Conservation (phyloP, 2,113 vertebrate species). For the Microcebus lehilahytsara region DNA sequence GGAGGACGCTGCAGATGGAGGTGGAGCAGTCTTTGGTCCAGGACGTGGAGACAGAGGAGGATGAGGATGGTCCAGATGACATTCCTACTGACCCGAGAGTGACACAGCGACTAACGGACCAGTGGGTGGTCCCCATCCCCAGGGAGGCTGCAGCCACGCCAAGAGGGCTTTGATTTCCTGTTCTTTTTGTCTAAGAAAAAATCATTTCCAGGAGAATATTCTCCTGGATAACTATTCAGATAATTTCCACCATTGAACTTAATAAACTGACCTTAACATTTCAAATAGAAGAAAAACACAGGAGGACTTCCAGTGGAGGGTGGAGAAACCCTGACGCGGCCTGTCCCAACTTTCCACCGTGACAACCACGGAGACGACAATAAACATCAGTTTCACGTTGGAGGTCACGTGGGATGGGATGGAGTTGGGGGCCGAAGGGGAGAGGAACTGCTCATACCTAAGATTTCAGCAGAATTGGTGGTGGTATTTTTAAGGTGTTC, state of each 20-base stretch:
- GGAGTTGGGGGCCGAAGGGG: no score
- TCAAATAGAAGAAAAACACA: not conserved
- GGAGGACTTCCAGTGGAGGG: not conserved
- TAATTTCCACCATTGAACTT: not conserved
- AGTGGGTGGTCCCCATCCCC: not conserved
- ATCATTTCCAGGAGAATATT: slow-evolving; percentile 57
- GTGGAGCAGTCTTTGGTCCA: not conserved
- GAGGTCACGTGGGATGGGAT: no score
- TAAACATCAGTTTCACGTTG: not conserved
- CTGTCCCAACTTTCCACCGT: not conserved
- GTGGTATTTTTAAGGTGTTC: not conserved
- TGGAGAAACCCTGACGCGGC: not conserved
- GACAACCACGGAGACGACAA: no score
- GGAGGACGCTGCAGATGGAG: not conserved
- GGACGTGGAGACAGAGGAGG: slow-evolving; percentile 90
- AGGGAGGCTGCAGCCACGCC: slow-evolving; percentile 80
- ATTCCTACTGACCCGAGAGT: slow-evolving; percentile 92
- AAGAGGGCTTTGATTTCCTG: slow-evolving; percentile 65
- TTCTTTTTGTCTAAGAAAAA: slow-evolving; percentile 75
- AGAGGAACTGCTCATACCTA: not conserved
- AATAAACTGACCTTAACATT: not conserved
- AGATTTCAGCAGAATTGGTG: not conserved
- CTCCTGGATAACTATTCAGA: not conserved
- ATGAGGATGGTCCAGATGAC: slow-evolving; percentile 95
- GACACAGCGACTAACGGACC: slow-evolving; percentile 77